Conservation (phyloP, 2,113 vertebrate genomes). For the Mohoua ochrocephala region DNA sequence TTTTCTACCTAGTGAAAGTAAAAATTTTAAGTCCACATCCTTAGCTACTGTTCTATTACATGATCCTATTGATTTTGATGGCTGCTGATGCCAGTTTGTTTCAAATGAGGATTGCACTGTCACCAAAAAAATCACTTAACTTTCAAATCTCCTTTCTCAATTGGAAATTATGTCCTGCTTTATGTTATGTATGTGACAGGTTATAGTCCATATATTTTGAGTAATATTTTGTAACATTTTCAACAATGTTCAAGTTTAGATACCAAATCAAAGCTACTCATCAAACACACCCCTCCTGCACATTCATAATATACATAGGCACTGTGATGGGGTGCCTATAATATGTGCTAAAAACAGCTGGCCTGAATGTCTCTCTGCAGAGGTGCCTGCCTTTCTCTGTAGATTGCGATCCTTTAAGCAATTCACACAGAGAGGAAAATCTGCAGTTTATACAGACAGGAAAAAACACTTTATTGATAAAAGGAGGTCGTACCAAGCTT, state of each 20-base stretch:
- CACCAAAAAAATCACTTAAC: neutral
- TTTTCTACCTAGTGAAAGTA: neutral
- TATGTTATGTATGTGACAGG: neutral
- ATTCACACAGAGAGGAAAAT: neutral
- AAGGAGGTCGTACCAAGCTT: neutral
- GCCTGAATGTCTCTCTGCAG: neutral
- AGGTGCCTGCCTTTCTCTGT: neutral
- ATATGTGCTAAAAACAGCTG: neutral
- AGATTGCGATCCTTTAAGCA: neutral
- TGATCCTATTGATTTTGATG: neutral
- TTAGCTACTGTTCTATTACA: neutral
- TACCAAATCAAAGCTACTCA: neutral
- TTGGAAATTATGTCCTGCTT: neutral
- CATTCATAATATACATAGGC: neutral
- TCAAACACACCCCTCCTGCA: fast-evolving
- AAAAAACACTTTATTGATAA: neutral
- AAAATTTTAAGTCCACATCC: neutral
- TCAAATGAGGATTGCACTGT: neutral
- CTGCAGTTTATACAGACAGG: neutral
- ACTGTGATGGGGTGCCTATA: neutral
- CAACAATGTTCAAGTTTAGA: neutral
- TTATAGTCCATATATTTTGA: neutral
- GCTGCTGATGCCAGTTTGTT: neutral
- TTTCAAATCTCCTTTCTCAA: neutral
- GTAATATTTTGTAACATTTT: neutral